phyloP scores from a whole-genome alignment of 2,113 vertebrate genomes.

The Pleuronectes platessa region DNA sequence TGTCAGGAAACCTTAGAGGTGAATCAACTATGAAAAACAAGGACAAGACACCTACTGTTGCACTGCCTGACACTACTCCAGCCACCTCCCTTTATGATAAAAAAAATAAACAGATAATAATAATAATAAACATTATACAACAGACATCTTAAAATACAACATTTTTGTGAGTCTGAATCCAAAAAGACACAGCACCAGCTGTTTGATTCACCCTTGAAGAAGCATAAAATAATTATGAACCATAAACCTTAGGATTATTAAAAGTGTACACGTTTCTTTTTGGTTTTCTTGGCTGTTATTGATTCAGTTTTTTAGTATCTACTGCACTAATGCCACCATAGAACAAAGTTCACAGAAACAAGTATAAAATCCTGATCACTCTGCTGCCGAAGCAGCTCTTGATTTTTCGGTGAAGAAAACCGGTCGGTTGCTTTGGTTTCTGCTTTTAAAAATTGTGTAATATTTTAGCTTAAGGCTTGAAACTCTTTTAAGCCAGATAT shows the following conservation, averaged over 20 bases:
- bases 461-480: slow-evolving; percentile 8
- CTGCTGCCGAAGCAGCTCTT: not conserved
- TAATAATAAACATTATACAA: slow-evolving; percentile 8
- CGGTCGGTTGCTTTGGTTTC: slow-evolving; percentile 9
- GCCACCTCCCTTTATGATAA: not conserved
- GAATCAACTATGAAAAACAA: slow-evolving; percentile 12
- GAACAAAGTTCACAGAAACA: no score
- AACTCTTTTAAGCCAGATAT: slow-evolving; percentile 10
- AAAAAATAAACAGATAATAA: not conserved
- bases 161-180: slow-evolving; percentile 13
- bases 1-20: not conserved
- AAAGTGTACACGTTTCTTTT: not conserved
- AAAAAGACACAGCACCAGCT: slow-evolving; percentile 10
- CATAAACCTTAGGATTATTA: not conserved
- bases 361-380: not conserved
- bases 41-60: slow-evolving; percentile 13
- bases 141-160: not conserved
- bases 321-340: not conserved
- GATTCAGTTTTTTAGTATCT: not conserved
- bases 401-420: slow-evolving; percentile 1
- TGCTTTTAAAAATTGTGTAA: slow-evolving; percentile 13
- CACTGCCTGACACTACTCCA: slow-evolving; percentile 9
- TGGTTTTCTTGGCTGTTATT: not conserved
- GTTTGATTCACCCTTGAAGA: not conserved
- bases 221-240: slow-evolving; percentile 1